Evolutionary conservation across 2,888 invertebrate genomes (phyloP), one percentile per base, ranked within the genome.

Genomic region (Drosophila dives): DNA sequence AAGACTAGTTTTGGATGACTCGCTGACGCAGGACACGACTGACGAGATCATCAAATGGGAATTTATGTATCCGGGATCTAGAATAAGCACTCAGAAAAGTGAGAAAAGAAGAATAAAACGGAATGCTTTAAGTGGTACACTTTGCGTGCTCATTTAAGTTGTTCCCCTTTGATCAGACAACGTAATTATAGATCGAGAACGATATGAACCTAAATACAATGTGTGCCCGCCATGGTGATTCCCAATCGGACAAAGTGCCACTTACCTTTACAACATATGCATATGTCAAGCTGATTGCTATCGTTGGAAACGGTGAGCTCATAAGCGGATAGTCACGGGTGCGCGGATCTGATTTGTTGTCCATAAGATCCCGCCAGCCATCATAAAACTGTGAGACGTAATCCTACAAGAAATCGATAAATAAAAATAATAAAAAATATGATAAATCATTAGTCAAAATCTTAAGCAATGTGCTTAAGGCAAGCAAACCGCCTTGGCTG

Each of bases 301-400:
- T 91, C 59, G 97, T 97, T 53, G 97, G 97, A 74, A 96, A 94
- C 10, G 97, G 97, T 26, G 96, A 95, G 84, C 95, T 95, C 97
- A 98, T 97, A 93, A 97, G 94, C 66, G 95, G 94, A 96, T 96
- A 97, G 89, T 95, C 95, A 86, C 95, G 96, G 67, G 97, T 96
- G 83, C 98, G 94, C 38, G 95, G 96, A 93, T 98, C 97, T 91
- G 97, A 97, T 93, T 96, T 95, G 91, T 97, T 97, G 92, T 97
- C 96, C 96, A 97, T 96, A 70, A 97, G 91, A 92, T 97, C 96
- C 82, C 93, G 92, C 93, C 93, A 93, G 74, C 93, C 93, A 81
- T 92, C 92, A 77, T 92, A 93, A 75, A 93, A 88, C 85, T 87
- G 82, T 90, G 91, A 90, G 77, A 92, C 88, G 74, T 90, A 91